Evolutionary conservation across 2,888 invertebrate species (phyloP).

Genomic region (Quadroppia sp.): DNA sequence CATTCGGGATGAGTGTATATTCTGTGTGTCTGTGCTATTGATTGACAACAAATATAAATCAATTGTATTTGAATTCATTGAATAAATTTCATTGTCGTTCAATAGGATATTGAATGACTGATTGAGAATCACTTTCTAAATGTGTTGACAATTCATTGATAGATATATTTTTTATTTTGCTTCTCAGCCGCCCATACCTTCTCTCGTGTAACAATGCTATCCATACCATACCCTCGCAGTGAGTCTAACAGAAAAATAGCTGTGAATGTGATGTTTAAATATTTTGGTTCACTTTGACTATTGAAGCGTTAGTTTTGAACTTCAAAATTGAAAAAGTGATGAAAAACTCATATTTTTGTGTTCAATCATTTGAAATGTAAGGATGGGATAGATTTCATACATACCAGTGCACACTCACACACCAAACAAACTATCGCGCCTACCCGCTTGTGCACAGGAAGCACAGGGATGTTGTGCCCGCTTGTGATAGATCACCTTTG

Average conservation of each 20-base stretch:
- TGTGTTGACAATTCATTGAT: constrained; percentile 21
- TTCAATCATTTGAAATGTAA: constrained; percentile 6
- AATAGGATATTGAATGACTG: background rate
- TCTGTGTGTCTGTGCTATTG: background rate
- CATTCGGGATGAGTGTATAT: background rate
- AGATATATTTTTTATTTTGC: constrained; percentile 11
- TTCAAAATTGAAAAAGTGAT: background rate
- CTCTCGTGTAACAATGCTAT: background rate
- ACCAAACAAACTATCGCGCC: background rate
- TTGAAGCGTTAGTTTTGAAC: background rate
- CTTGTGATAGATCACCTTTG: constrained; percentile 11
- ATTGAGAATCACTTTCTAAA: constrained; percentile 1
- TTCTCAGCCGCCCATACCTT: background rate
- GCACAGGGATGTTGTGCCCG: background rate
- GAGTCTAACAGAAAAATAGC: background rate
- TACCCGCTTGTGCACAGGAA: constrained; percentile 17
- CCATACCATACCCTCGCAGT: background rate
- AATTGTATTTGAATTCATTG: background rate
- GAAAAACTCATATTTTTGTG: background rate
- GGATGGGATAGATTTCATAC: background rate
- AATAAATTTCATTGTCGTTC: background rate
- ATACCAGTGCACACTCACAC: background rate
- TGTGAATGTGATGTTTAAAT: background rate
- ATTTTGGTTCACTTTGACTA: constrained; percentile 2
- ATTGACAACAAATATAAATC: too few relatives aligned